Percentiles rank a stretch among this genome's conserved stretches.
Evolutionary conservation across 2,113 vertebrate species (phyloP).

Genomic region (zebrafish (Danio rerio)): DNA sequence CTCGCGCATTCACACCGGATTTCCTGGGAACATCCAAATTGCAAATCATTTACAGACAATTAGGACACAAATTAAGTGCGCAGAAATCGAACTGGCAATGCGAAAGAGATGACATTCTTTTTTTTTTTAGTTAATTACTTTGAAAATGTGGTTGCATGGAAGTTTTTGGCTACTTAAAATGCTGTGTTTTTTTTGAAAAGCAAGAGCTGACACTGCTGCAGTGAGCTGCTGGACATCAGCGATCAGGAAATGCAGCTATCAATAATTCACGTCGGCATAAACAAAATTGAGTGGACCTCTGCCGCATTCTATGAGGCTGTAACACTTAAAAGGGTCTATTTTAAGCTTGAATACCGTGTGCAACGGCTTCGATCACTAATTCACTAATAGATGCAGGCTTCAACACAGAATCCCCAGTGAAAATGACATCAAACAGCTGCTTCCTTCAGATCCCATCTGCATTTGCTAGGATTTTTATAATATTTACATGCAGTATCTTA

Average conservation of each 20-base stretch:
- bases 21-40: conserved; percentile 39
- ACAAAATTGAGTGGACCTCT: conserved; percentile 49
- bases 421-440: not conserved
- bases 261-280: conserved; percentile 56
- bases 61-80: conserved; percentile 47
- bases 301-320: conserved; percentile 41
- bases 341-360: conserved; percentile 48
- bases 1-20: conserved; percentile 47
- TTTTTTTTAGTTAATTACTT: conserved; percentile 26
- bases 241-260: conserved; percentile 32
- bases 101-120: not conserved
- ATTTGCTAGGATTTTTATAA: not conserved
- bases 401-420: not conserved
- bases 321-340: conserved; percentile 61
- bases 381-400: not conserved
- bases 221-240: conserved; percentile 36
- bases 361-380: conserved; percentile 53
- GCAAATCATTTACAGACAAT: conserved; percentile 50
- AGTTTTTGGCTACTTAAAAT: not conserved
- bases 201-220: not conserved
- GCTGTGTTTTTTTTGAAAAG: not conserved
- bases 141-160: not conserved
- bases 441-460: not conserved
- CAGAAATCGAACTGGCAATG: conserved; percentile 13
- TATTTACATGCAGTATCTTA: not conserved